These are phyloP conservation scores for Kuschelorhynchus macadamiae DNA, from an alignment of 2,888 invertebrate genomes.

Conservation along the genomic window DNA sequence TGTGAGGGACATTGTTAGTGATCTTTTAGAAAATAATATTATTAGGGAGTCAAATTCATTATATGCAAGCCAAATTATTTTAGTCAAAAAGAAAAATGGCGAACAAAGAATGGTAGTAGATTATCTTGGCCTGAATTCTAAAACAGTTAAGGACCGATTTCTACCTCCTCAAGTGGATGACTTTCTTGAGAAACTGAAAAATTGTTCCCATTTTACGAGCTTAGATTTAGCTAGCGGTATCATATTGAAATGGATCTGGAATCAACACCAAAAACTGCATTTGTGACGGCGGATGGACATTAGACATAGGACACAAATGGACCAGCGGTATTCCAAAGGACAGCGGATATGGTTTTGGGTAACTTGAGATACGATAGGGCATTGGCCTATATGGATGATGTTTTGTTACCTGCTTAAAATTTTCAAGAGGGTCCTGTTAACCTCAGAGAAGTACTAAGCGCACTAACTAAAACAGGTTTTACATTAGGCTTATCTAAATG, in stretches of 20 bases:
- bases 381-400: slow-evolving; percentile 46
- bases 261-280: slow-evolving; percentile 59
- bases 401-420: background rate
- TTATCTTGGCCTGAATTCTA: slow-evolving; percentile 59
- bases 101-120: slow-evolving; percentile 55
- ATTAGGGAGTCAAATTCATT: slow-evolving; percentile 57
- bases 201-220: slow-evolving; percentile 55
- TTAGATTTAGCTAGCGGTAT: slow-evolving; percentile 59
- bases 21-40: slow-evolving; percentile 51
- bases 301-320: slow-evolving; percentile 55
- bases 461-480: slow-evolving; percentile 51
- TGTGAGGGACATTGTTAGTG: slow-evolving; percentile 52
- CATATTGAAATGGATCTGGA: slow-evolving; percentile 58
- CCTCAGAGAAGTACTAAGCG: slow-evolving; percentile 17
- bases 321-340: slow-evolving; percentile 11
- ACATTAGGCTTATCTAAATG: slow-evolving; percentile 42
- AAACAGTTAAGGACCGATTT: slow-evolving; percentile 59
- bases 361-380: slow-evolving; percentile 28
- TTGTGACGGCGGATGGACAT: slow-evolving; percentile 60
- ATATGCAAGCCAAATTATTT: slow-evolving; percentile 50
- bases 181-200: slow-evolving; percentile 54
- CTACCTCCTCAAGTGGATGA: slow-evolving; percentile 61
- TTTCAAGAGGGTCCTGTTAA: slow-evolving; percentile 5
- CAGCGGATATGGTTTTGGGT: slow-evolving; percentile 33
- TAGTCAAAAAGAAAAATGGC: slow-evolving; percentile 53